Conservation (phyloP, 2,888 invertebrate genomes). For the Teinopalpus imperialis region DNA sequence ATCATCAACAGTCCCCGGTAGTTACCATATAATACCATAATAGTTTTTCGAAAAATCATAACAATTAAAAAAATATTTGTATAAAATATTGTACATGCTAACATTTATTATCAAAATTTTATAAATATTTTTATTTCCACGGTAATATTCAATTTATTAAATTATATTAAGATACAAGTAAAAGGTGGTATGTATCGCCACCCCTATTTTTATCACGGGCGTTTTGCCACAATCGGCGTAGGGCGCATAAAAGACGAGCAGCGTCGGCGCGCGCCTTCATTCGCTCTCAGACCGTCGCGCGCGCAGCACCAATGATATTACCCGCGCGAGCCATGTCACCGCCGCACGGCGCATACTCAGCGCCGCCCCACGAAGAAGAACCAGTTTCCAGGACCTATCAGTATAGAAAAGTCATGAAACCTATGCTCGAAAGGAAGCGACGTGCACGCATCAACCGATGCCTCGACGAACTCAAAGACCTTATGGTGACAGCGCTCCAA, state of each 20-base stretch:
- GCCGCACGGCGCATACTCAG: slow-evolving; percentile 76
- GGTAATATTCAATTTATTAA: slow-evolving; percentile 2
- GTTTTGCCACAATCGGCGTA: slow-evolving; percentile 79
- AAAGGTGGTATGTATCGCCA: slow-evolving; percentile 46
- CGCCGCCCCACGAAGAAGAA: slow-evolving; percentile 72
- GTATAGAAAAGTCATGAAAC: slow-evolving; percentile 96
- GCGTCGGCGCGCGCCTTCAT: slow-evolving; percentile 73
- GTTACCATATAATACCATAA: no score
- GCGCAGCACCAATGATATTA: slow-evolving; percentile 72
- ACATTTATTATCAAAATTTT: no score
- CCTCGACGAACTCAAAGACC: slow-evolving; percentile 93
- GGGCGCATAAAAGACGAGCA: slow-evolving; percentile 73
- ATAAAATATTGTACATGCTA: no score
- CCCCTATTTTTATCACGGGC: slow-evolving; percentile 79
- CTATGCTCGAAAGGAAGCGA: slow-evolving; percentile 92
- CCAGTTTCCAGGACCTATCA: slow-evolving; percentile 94
- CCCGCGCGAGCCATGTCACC: slow-evolving; percentile 78
- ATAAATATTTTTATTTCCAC: no score
- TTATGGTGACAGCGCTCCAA: slow-evolving; percentile 92
- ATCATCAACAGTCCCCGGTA: no score
- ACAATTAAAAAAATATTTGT: no score
- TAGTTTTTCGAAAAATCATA: no score
- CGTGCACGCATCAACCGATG: slow-evolving; percentile 94
- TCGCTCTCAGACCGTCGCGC: slow-evolving; percentile 73
- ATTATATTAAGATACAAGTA: slow-evolving; percentile 18